Evolutionary conservation across 2,113 vertebrate genomes (phyloP).

Genomic region (Saguinus midas): DNA sequence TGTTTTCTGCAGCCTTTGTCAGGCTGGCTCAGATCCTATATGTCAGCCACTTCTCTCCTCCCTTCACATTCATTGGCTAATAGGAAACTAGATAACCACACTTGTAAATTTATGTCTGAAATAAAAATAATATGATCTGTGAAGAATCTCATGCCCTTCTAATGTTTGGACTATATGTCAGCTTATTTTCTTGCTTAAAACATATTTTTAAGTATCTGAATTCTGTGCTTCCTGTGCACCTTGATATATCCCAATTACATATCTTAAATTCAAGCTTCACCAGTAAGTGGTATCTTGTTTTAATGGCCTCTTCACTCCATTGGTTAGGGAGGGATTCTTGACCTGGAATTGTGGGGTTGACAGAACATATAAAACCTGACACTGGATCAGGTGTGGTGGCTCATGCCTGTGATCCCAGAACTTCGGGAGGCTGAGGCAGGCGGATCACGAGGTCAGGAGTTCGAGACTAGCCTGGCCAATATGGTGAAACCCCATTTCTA

Average conservation of each 20-base stretch:
- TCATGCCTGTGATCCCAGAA: no score
- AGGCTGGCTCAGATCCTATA: constrained; percentile 92
- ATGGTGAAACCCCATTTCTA: no score
- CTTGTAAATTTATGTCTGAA: background rate
- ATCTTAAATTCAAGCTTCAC: constrained; percentile 9
- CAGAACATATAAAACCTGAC: background rate
- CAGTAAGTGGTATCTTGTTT: background rate
- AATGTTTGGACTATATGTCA: background rate
- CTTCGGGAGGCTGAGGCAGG: no score
- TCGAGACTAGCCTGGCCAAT: no score
- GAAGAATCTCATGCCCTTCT: background rate
- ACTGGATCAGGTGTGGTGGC: background rate
- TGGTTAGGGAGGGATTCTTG: background rate
- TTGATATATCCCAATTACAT: background rate
- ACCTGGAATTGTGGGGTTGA: background rate
- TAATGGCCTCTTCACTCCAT: background rate
- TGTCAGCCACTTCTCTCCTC: background rate
- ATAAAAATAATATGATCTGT: background rate
- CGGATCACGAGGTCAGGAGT: no score
- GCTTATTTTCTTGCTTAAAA: constrained; percentile 3
- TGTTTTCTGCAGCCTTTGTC: constrained; percentile 96
- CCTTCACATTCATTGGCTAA: background rate
- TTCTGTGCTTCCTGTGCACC: background rate
- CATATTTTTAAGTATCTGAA: background rate
- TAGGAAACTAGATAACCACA: background rate